Base-by-base conservation (phyloP, 2,797 vertebrate species). In the Hippopotamyrus pictus region DNA sequence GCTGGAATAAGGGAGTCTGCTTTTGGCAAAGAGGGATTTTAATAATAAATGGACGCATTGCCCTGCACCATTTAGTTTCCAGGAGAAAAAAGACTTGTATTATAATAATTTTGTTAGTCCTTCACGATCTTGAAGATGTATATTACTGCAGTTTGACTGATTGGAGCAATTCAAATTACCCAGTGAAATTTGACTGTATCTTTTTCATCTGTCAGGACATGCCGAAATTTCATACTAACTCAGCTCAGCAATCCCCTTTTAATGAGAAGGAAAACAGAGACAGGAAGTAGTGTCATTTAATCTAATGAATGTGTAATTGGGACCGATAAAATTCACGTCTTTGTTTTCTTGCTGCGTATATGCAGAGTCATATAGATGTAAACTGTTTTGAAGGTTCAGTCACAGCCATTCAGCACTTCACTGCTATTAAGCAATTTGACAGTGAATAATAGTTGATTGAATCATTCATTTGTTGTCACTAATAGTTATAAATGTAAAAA, bases 231-330 rank as follows among this genome's bases (percentile, higher is more conserved):
- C 19, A 62, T 17, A 3, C 57, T 48, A 46, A 44, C 37, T 62
- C 41, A 65, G 19, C 57, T 48, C 86, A 8, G 19, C 57, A 65
- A 33, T 69, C 37, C 41, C 11, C 37, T 65, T n/a, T 62, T 48
- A 88, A 88, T 48, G 41, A 65, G 57, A 46, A 25, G 44, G 85
- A 87, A 87, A 87, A 44, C 14, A 19, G 37, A 44, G 37, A 44
- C 57, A n/a, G 86, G 86, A 88, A 46, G 29, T 76, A 57, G 50
- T 89, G 88, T 83, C 48, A 22, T 59, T 89, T 84, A 25, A 85
- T 33, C 53, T 59, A 53, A 76, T 59, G 29, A 83, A 46, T 11
- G 19, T 89, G 84, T 62, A 89, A 85, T 48, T 62, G 51, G 51
- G 12, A 14, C 33, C 85, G 88, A 86, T 86, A 86, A 33, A 33